Base-by-base conservation (phyloP, 1,140 invertebrate species). In the Drosophila saltans region DNA sequence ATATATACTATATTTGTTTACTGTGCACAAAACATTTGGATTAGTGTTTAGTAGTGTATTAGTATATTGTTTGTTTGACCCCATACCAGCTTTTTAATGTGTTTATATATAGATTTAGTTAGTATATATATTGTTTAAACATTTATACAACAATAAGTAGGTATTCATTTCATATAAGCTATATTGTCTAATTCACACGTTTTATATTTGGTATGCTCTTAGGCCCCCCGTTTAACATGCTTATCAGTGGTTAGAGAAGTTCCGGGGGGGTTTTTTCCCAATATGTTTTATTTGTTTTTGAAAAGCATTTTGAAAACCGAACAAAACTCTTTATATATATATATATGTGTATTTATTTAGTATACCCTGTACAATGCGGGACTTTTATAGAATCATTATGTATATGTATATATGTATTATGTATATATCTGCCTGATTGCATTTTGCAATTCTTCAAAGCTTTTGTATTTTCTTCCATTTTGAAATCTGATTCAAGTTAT, bases 111-210 rank as follows among this genome's bases (percentile, higher is more conserved):
- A 40, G 26, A 41, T 43, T 30, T 48, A 30, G n/a, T 48, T 63
- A 30, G 41, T 28, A 63, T 30, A 21, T 16, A 63, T 48, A 40
- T 30, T 48, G 52, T 41, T 40, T 52, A 33, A 70, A 77, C 74
- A 78, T 70, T 73, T 72, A 72, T 79, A 71, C 69, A 81, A 73
- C 78, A 77, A 66, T 71, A 43, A 64, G 39, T 67, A 69, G 62
- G 55, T 71, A 66, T 78, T 57, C 70, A 41, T 74, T 66, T 57
- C 41, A 57, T 68, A 74, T 73, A 78, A 75, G 81, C 75, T 90
- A 90, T 91, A 91, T 91, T 91, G 90, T 91, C 90, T 91, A 90
- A 90, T 91, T 91, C 90, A 91, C 90, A 90, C 90, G 81, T 90
- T 84, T 52, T 26, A 52, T 86, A 83, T 80, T 75, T 89, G 64